Evolutionary conservation across 2,888 invertebrate genomes (phyloP), one percentile per base, ranked within the genome.

Genomic region (Rhamphomyia laevipes): DNA sequence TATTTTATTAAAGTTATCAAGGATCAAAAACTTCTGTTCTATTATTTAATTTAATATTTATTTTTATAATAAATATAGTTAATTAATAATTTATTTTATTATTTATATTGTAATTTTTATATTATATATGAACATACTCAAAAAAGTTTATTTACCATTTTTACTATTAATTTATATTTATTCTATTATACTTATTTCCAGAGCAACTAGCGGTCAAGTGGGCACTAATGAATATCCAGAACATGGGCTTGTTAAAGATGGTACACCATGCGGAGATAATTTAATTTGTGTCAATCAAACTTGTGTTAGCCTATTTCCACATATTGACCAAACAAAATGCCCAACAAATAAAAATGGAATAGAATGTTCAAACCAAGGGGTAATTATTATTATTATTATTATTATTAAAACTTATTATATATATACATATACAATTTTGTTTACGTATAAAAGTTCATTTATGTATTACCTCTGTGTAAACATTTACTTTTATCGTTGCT

Each of bases 301-400:
- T 47, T 96, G 95, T 73, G 81, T 84, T 54, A 87, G 84, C 67
- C 78, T 90, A 61, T 86, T 84, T 73, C 86, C 86, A 16, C 82
- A 83, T 73, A 79, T 90, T 57, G 88, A 87, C 73, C 84, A 84
- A 73, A 84, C 83, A 57, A 86, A 84, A 68, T 96, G 96, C 73
- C 93, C 94, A 53, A 85, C 82, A 57, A 93, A 90, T 70, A 86
- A 87, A 69, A 82, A 84, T 67, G 87, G 84, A 63, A 75, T 83
- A 60, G 89, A 93, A 67, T 99, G 97, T 74, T 95, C 95, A 50
- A 90, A 88, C 53, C 86, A 87, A 73, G 97, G 97, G 76, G 96
- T 95, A 74, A 84, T 88, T 82, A 56, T 31, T 43, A 43, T 43
- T 46, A 37, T 52, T 43, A 23, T 10, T 17, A 38, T 38, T 38